Base-by-base conservation (phyloP, 2,888 invertebrate species). In the Aspidiotus destructor region DNA sequence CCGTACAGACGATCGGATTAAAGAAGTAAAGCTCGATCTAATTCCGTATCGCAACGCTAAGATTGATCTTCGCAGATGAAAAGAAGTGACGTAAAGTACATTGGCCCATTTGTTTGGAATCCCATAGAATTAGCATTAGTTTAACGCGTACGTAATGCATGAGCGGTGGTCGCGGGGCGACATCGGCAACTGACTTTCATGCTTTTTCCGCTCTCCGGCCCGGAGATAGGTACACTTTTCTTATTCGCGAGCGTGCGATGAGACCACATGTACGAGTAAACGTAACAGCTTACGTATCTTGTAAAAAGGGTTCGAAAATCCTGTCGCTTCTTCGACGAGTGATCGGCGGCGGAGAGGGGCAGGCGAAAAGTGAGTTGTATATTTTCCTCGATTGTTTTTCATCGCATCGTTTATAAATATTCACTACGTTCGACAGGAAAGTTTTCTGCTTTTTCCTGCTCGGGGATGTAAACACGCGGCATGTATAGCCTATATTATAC, bases 331-430 rank as follows among this genome's bases (percentile, higher is more conserved):
- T 28, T 28, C 28, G 28, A 28, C 28, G 28, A 28, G 5, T 28
- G 28, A 28, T 17, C 41, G 17, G 16, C 17, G 65, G 10, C 10
- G 16, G 28, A 28, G 28, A 28, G 28, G 5, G 5, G 28, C 1
- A 28, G 28, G 28, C 28, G 28, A 28, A 28, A 28, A 28, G 28
- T 28, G 5, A 28, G 28, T 28, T 28, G 28, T 28, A 28, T 28
- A 28, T 28, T 17, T 54, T 17, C 41, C 65, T 54, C 64, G 54
- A 40, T 42, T 65, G 57, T 65, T 65, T 65, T 28, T 41, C 41
- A 57, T 68, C 55, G 68, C 41, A 57, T 68, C 55, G 68, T 68
- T 61, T 68, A 68, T 68, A 68, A 68, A 68, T 68, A 68, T 68
- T 68, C 68, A 68, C 68, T 68, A 28, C 61, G 61, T 61, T 68